These are phyloP conservation scores for Cyrtorhinus lividipennis DNA, from an alignment of 1,140 invertebrate genomes.

Conservation along the genomic window DNA sequence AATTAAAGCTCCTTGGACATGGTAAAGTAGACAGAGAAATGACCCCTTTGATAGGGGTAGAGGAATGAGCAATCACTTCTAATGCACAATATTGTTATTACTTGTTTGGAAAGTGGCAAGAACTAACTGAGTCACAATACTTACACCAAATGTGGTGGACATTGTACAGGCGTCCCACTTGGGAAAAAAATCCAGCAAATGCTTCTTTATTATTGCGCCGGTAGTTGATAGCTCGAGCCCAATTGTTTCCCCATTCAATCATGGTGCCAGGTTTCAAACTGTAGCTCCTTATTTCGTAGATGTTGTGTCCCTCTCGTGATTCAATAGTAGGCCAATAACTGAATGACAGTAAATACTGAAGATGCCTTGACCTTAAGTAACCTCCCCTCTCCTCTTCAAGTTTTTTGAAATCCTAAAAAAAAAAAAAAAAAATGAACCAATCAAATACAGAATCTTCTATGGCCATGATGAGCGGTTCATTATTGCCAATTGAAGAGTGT, in stretches of 20 bases:
- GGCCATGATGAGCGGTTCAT: no score
- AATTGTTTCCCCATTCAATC: slow-evolving; percentile 99
- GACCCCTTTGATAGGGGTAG: no score
- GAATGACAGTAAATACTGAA: slow-evolving; percentile 83
- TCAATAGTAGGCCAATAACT: slow-evolving; percentile 76
- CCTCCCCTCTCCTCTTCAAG: slow-evolving; percentile 67
- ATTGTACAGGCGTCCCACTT: slow-evolving; percentile 88
- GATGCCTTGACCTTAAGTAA: slow-evolving; percentile 71
- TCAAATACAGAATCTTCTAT: no score
- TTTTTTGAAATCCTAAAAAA: slow-evolving; percentile 54
- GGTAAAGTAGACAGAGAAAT: no score
- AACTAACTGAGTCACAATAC: no score
- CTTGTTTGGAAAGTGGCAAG: no score
- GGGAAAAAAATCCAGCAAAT: slow-evolving; percentile 91
- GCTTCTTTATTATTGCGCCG: slow-evolving; percentile 83
- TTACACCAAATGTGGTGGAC: slow-evolving; percentile 98
- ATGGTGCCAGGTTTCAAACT: slow-evolving; percentile 89
- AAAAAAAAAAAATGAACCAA: background rate
- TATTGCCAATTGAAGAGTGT: no score
- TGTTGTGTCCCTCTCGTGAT: slow-evolving; percentile 55
- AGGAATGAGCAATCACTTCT: no score
- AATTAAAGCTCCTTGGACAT: no score
- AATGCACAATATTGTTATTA: no score
- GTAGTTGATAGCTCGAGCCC: slow-evolving; percentile 87
- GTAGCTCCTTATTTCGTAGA: slow-evolving; percentile 86